phyloP scores from a whole-genome alignment of 2,797 vertebrate genomes.

The Phoxinus dragarum region DNA sequence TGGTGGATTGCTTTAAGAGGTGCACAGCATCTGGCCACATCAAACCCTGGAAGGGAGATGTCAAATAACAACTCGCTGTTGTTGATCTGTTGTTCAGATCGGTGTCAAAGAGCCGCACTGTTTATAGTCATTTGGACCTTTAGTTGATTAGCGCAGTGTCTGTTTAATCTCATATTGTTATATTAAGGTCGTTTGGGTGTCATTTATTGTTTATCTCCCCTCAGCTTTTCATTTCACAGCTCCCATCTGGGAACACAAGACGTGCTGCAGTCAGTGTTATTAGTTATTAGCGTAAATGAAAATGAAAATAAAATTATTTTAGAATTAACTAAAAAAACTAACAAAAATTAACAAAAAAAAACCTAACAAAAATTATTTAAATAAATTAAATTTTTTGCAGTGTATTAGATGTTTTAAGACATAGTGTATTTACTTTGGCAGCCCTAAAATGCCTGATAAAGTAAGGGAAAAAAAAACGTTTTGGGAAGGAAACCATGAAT shows the following conservation, averaged over 20 bases:
- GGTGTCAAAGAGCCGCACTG: not conserved
- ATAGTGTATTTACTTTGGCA: not conserved
- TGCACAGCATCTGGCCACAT: constrained; percentile 46
- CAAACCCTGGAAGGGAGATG: constrained; percentile 9
- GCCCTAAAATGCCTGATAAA: not conserved
- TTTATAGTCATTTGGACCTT: not conserved
- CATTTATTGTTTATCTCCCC: not conserved
- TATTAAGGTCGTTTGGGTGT: not conserved
- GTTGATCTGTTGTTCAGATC: constrained; percentile 22
- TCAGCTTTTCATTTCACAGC: not conserved
- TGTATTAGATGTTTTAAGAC: too few relatives aligned
- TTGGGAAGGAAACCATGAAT: not conserved
- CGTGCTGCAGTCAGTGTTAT: not conserved
- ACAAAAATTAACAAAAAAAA: not conserved
- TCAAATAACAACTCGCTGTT: constrained; percentile 24
- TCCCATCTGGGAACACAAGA: not conserved
- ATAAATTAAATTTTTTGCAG: not conserved
- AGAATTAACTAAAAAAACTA: not conserved
- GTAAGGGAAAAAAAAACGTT: not conserved
- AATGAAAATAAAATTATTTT: not conserved
- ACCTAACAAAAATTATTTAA: not conserved
- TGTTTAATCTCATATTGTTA: constrained; percentile 1
- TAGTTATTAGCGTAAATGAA: not conserved
- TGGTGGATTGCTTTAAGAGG: constrained; percentile 14
- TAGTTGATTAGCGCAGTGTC: not conserved